Evolutionary conservation across 2,113 vertebrate genomes (phyloP).

Genomic region (Falco punctatus): DNA sequence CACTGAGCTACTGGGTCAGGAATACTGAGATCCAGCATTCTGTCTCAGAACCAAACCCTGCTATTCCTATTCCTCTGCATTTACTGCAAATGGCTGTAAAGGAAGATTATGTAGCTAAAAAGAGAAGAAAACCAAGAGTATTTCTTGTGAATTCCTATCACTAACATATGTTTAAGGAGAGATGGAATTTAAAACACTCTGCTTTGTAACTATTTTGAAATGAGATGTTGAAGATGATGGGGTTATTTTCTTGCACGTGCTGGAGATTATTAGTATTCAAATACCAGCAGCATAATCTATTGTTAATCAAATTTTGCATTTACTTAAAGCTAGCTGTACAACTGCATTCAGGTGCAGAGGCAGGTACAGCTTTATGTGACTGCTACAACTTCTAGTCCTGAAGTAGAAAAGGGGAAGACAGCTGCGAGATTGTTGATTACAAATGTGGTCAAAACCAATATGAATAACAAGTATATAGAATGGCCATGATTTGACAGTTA

Average conservation of each 20-base stretch:
- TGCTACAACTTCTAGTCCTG: not conserved
- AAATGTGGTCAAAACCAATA: not conserved
- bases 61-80: not conserved
- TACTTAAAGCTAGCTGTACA: not conserved
- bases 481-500: not conserved
- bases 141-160: conserved; percentile 14
- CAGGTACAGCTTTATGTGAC: not conserved
- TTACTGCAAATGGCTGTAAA: not conserved
- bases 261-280: conserved; percentile 5
- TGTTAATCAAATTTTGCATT: not conserved
- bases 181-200: not conserved
- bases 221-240: not conserved
- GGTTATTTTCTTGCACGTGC: not conserved
- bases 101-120: not conserved
- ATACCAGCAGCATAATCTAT: not conserved
- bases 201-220: not conserved
- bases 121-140: not conserved
- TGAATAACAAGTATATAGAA: not conserved
- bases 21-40: conserved; percentile 8
- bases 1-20: not conserved
- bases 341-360: not conserved
- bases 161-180: not conserved
- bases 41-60: not conserved
- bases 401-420: not conserved
- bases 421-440: not conserved